phyloP scores from a whole-genome alignment of 2,113 vertebrate genomes.

The Uria aalge region DNA sequence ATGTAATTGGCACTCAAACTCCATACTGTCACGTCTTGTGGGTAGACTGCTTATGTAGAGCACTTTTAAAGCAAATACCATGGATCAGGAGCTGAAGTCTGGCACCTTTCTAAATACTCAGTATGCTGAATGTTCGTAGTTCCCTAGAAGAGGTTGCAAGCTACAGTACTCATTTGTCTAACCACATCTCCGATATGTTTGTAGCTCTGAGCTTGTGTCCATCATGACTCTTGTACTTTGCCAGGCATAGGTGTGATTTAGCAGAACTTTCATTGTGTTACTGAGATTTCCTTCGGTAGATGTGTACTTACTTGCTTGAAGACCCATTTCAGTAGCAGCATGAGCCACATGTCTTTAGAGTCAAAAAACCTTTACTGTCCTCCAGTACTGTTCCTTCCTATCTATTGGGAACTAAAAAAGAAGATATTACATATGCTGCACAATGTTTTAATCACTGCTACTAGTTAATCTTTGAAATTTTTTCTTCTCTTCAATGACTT shows the following conservation, averaged over 20 bases:
- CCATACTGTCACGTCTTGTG: not conserved
- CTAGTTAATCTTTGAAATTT: not conserved
- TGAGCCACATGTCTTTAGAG: not conserved
- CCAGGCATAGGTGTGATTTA: not conserved
- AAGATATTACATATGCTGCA: fast-evolving
- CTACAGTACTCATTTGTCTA: not conserved
- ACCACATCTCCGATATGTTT: not conserved
- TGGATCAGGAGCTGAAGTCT: conserved; percentile 30
- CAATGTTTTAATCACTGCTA: not conserved
- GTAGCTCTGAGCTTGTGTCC: not conserved
- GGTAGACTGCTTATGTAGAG: not conserved
- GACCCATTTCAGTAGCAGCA: not conserved
- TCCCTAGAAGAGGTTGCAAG: not conserved
- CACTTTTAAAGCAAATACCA: conserved; percentile 39
- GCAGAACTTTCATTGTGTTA: not conserved
- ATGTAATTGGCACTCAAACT: not conserved
- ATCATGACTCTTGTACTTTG: not conserved
- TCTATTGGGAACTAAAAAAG: not conserved
- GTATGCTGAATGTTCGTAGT: not conserved
- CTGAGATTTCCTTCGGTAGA: not conserved
- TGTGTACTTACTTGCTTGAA: not conserved
- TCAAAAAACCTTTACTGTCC: not conserved
- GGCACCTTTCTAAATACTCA: not conserved
- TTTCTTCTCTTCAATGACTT: not conserved
- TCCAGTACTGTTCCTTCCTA: not conserved